Evolutionary conservation across 1,140 invertebrate species (phyloP).

Genomic region (Drosophila pseudoobscura): DNA sequence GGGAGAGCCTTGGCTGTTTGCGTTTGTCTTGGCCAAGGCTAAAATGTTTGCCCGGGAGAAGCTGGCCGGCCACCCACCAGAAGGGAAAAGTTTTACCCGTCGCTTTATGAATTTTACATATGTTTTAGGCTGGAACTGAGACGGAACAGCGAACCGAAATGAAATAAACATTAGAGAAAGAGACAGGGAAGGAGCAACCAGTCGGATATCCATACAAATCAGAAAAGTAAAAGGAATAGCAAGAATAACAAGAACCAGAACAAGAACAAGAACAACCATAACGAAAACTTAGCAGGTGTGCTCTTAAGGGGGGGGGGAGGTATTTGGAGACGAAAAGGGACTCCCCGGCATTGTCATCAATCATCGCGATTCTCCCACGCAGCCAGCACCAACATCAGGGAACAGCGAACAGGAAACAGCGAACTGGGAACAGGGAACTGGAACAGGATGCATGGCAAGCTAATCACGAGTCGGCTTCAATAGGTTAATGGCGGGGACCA

Average conservation of each 20-base stretch:
- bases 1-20: neutral
- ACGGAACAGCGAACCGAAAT: constrained; percentile 42
- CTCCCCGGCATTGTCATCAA: constrained; percentile 49
- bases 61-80: neutral
- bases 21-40: constrained; percentile 35
- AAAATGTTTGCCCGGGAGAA: constrained; percentile 17
- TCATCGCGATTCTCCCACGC: constrained; percentile 46
- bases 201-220: constrained; percentile 59
- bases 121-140: constrained; percentile 42
- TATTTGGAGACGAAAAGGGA: constrained; percentile 36
- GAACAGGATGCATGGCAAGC: neutral
- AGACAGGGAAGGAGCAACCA: constrained; percentile 5
- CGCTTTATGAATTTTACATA: constrained; percentile 60
- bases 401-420: neutral
- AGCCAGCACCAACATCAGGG: constrained; percentile 6
- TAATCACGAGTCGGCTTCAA: constrained; percentile 33
- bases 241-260: neutral
- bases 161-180: constrained; percentile 54
- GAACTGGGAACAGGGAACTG: constrained; percentile 13
- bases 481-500: constrained; percentile 23
- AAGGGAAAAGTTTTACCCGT: constrained; percentile 31
- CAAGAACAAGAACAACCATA: constrained; percentile 27
- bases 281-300: constrained; percentile 52
- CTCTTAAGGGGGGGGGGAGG: neutral
- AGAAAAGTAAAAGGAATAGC: constrained; percentile 42